Evolutionary conservation across 2,113 vertebrate species (phyloP).

Genomic region (Rallus limicola): DNA sequence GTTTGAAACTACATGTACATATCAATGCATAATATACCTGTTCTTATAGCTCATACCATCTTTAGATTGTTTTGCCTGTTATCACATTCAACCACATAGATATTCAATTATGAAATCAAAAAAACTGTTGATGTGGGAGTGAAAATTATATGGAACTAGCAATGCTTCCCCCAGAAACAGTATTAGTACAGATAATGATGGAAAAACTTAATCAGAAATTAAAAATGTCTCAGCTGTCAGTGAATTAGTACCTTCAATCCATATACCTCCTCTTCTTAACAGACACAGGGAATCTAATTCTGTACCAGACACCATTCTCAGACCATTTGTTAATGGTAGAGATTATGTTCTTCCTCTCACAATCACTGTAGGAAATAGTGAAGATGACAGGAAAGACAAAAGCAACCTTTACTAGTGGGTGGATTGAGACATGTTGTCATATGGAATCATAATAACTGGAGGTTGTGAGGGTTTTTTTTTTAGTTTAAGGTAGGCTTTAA

Average conservation of each 20-base stretch:
- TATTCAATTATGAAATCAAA: background rate
- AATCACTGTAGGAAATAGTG: background rate
- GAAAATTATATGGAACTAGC: background rate
- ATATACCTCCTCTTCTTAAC: background rate
- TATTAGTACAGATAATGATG: background rate
- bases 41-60: background rate
- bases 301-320: background rate
- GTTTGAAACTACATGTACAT: background rate
- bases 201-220: background rate
- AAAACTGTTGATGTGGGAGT: background rate
- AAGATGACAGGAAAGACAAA: background rate
- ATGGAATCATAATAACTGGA: background rate
- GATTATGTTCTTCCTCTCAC: background rate
- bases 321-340: background rate
- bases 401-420: background rate
- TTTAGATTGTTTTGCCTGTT: background rate
- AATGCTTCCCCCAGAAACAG: background rate
- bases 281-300: background rate
- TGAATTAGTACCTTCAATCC: background rate
- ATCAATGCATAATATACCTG: background rate
- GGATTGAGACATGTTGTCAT: background rate
- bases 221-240: background rate
- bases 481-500: background rate
- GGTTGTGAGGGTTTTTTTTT: fast-evolving
- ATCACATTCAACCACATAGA: background rate